phyloP scores from a whole-genome alignment of 2,888 invertebrate genomes.

The Dugesia japonica region DNA sequence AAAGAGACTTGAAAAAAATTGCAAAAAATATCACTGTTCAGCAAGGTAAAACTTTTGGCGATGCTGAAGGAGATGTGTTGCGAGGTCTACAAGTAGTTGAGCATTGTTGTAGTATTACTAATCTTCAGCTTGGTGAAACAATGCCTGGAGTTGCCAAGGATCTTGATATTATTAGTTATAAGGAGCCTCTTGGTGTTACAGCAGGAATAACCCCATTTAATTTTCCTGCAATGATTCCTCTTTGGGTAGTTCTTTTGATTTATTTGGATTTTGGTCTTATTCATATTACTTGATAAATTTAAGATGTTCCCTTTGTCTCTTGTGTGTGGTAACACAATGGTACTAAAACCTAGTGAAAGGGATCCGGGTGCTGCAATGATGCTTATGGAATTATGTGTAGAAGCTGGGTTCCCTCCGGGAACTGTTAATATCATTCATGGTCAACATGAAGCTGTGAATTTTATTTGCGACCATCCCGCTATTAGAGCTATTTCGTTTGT shows the following conservation, averaged over 20 bases:
- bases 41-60: slow-evolving; percentile 86
- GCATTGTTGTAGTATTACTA: slow-evolving; percentile 80
- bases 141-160: slow-evolving; percentile 69
- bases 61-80: slow-evolving; percentile 92
- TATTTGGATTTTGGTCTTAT: background rate
- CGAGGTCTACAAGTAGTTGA: slow-evolving; percentile 86
- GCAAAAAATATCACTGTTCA: slow-evolving; percentile 80
- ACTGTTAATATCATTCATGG: slow-evolving; percentile 90
- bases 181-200: slow-evolving; percentile 76
- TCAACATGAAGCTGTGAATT: slow-evolving; percentile 78
- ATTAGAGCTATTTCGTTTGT: slow-evolving; percentile 94
- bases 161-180: slow-evolving; percentile 84
- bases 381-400: slow-evolving; percentile 73
- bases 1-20: slow-evolving; percentile 69
- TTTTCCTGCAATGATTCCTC: slow-evolving; percentile 96
- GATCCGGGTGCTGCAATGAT: slow-evolving; percentile 91
- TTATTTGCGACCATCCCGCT: slow-evolving; percentile 84
- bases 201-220: slow-evolving; percentile 95
- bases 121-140: slow-evolving; percentile 77
- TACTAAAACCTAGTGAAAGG: slow-evolving; percentile 85
- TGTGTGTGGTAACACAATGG: slow-evolving; percentile 78
- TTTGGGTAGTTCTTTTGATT: slow-evolving; percentile 57
- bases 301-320: slow-evolving; percentile 56
- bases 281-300: background rate
- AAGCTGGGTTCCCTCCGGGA: slow-evolving; percentile 88